These are phyloP conservation scores for Periophthalmodon schlosseri DNA, from an alignment of 2,113 vertebrate genomes.

Conservation along the genomic window DNA sequence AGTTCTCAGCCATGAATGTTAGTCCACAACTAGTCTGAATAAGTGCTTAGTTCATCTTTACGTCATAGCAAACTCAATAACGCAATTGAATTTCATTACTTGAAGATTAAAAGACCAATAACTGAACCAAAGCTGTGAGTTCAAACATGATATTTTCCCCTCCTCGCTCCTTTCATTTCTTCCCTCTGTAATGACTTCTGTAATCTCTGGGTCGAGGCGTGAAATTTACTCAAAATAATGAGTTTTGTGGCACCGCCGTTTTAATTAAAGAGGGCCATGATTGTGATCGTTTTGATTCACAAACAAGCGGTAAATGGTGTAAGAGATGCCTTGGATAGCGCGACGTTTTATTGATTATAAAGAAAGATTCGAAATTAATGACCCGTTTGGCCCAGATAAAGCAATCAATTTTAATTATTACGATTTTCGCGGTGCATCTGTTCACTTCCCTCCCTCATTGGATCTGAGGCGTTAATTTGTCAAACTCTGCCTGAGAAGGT, in stretches of 20 bases:
- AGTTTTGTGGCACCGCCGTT: slow-evolving; percentile 20
- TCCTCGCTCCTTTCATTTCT: slow-evolving; percentile 1
- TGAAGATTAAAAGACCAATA: slow-evolving; percentile 2
- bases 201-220: slow-evolving; percentile 11
- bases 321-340: slow-evolving; percentile 50
- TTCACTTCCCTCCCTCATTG: slow-evolving; percentile 48
- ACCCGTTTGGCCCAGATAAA: slow-evolving; percentile 71
- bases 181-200: slow-evolving; percentile 13
- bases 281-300: slow-evolving; percentile 58
- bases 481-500: slow-evolving; percentile 29
- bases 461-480: slow-evolving; percentile 60
- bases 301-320: slow-evolving; percentile 57
- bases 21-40: neutral
- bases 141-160: slow-evolving; percentile 23
- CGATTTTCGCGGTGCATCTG: slow-evolving; percentile 69
- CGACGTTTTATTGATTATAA: slow-evolving; percentile 69
- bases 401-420: slow-evolving; percentile 79
- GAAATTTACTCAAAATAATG: slow-evolving; percentile 42
- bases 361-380: slow-evolving; percentile 76
- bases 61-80: neutral
- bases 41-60: neutral
- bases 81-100: neutral
- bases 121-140: slow-evolving; percentile 8
- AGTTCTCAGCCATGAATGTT: neutral
- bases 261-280: slow-evolving; percentile 54